These are phyloP conservation scores for Agrenia bidenticulata DNA, from an alignment of 2,888 invertebrate species.

Conservation along the genomic window DNA sequence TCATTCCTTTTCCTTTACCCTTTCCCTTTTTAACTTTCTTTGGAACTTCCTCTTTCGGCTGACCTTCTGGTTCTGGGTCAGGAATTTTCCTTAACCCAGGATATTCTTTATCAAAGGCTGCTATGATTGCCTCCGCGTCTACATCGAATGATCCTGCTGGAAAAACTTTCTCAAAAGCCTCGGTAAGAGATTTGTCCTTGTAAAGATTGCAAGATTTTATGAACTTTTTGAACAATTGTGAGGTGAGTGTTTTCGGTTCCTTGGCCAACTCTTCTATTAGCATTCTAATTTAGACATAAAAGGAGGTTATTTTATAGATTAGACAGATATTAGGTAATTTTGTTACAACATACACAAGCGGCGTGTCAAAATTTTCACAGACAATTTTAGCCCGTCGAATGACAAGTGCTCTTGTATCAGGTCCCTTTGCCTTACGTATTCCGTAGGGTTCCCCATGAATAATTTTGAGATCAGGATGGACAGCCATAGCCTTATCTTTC, in stretches of 20 bases:
- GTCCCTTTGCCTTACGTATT: conserved; percentile 59
- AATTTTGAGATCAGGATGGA: conserved; percentile 54
- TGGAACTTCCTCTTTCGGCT: conserved; percentile 53
- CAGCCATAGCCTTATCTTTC: conserved; percentile 50
- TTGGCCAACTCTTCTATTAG: conserved; percentile 49
- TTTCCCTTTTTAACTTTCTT: conserved; percentile 16
- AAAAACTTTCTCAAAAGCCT: conserved; percentile 56
- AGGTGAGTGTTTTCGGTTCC: conserved; percentile 36
- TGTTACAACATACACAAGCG: conserved; percentile 40
- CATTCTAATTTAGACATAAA: conserved; percentile 35
- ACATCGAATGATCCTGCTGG: conserved; percentile 37
- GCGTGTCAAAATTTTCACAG: conserved; percentile 56
- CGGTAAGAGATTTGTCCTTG: conserved; percentile 48
- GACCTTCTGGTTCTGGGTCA: conserved; percentile 44
- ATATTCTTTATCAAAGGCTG: conserved; percentile 46
- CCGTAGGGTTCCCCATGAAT: conserved; percentile 59
- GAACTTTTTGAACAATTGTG: conserved; percentile 46
- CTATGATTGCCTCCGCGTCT: conserved; percentile 44
- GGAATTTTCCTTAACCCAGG: conserved; percentile 34
- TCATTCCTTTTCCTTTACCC: conserved; percentile 19
- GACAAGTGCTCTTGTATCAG: conserved; percentile 58
- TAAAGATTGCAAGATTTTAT: conserved; percentile 50
- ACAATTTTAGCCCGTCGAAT: conserved; percentile 60
- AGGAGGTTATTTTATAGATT: too few relatives aligned
- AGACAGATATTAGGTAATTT: background rate